Evolutionary conservation across 1,140 invertebrate species (phyloP), one percentile per base, ranked within the genome.

Genomic region (Lordiphosa stackelbergi): DNA sequence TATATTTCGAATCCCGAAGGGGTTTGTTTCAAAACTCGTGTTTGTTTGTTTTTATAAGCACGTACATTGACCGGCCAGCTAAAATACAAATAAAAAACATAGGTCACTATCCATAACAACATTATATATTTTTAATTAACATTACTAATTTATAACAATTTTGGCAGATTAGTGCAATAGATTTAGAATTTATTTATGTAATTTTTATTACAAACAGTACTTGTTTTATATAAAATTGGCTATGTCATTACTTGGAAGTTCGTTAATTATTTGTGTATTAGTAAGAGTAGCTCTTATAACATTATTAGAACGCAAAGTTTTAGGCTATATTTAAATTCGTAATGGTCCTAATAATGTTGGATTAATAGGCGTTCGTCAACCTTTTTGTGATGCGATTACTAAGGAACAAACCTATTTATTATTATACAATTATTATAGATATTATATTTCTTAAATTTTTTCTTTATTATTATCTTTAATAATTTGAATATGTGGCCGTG

Each of bases 321-420:
- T 93, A 88, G 89, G 91, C 24, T 91, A 91, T 88, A 91, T 91
- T 89, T 92, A 93, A 88, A 88, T 92, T 89, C 92, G 92, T 35
- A 92, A 92, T 85, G 92, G 92, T 1, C 92, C 92, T 64, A 92
- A 92, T 91, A 93, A 92, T 78, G 87, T 92, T 28, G 88, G 90
- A 5, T 87, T 90, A 81, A 74, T 90, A 60, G 92, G 92, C 11
- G 68, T 92, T 85, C 84, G 91, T 68, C 92, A 93, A 73, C 91
- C 91, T 86, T 90, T 93, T 90, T 86, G 87, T 64, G 92, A 93
- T 90, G 91, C 89, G 51, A 89, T 92, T 90, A 88, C 79, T 73
- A 92, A 91, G 66, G 90, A 92, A 86, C 86, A 89, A 77, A 85
- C 85, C 77, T 88, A 88, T 81, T 88, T 88, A 59, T 77, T 74